phyloP scores from a whole-genome alignment of 1,140 invertebrate species.

The Uloborus diversus region DNA sequence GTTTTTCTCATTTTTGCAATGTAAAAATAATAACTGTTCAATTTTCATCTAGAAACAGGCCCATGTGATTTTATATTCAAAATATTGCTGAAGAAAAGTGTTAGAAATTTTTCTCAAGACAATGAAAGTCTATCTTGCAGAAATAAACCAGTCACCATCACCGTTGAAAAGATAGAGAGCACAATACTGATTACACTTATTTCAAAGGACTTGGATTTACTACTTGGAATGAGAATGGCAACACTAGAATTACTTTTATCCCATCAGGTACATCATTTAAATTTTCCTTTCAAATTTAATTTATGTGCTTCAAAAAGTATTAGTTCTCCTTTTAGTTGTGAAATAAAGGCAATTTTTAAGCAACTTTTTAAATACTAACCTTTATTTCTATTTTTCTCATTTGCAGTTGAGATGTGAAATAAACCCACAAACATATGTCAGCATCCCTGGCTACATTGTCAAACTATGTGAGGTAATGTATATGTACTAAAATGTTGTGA shows the following conservation, averaged over 20 bases:
- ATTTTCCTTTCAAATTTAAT: not conserved
- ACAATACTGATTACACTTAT: not conserved
- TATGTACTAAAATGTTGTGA: not conserved
- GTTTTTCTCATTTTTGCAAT: too few species aligned
- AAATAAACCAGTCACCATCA: not conserved
- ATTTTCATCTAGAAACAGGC: too few species aligned
- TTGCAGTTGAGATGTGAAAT: too few species aligned
- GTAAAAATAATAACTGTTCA: too few species aligned
- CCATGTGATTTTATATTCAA: too few species aligned
- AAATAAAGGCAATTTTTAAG: not conserved
- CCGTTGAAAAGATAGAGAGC: not conserved
- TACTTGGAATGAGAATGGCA: conserved; percentile 19
- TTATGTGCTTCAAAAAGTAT: not conserved
- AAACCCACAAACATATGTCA: too few species aligned
- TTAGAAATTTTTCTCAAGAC: not conserved
- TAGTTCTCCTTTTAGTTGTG: not conserved
- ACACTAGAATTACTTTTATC: conserved; percentile 4
- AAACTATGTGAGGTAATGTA: conserved; percentile 24
- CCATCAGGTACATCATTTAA: conserved; percentile 7
- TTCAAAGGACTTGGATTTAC: not conserved
- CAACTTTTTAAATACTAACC: not conserved
- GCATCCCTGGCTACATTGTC: not conserved
- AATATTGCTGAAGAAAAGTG: not conserved
- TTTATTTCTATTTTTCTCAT: not conserved
- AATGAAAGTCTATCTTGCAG: not conserved